Evolutionary conservation across 2,113 vertebrate species (phyloP), one percentile per base, ranked within the genome.

Genomic region (Brevimyrus niger): DNA sequence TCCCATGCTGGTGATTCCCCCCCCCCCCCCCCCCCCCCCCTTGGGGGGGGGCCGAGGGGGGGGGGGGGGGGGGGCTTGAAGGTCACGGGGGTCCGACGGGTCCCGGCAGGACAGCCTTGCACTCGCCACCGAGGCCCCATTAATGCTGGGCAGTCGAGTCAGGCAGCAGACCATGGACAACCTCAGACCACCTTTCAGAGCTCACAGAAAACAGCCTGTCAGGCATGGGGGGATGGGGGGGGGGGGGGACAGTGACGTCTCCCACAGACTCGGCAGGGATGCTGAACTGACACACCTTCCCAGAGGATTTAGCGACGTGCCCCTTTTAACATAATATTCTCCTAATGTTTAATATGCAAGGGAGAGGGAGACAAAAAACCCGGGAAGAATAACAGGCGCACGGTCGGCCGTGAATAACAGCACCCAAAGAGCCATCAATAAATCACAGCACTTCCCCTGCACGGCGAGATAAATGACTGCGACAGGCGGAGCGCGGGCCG

Each of bases 381-480:
- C 4, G 9, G 35, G 35, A 61, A 48, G 13, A 87, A 55, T 27
- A 58, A 35, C 27, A 65, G 65, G 44, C 35, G 21, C 21, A 35
- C 27, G 58, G 87, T 48, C 84, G 38, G 86, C 31, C 65, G 31
- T 88, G 86, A 89, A 44, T 84, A 88, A 87, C 19, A 38, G n/a
- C 65, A 46, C 44, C 85, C 53, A 61, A 88, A 83, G 42, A 65
- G 23, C 3, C 55, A 55, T 87, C 53, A 48, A 61, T 88, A 87
- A 88, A 88, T 88, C 69, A 50, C 35, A 19, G 15, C 47, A 21
- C 19, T 58, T n/a, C 65, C 50, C 80, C 80, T 47, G 55, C 46
- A 15, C 47, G 21, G 58, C 47, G 55, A 50, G 90, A 90, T 86
- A 86, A 73, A 89, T 65, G 76, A 90, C 55, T 88, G 69, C 51